Evolutionary conservation across 2,888 invertebrate species (phyloP).

Genomic region (Trachelus stipa): DNA sequence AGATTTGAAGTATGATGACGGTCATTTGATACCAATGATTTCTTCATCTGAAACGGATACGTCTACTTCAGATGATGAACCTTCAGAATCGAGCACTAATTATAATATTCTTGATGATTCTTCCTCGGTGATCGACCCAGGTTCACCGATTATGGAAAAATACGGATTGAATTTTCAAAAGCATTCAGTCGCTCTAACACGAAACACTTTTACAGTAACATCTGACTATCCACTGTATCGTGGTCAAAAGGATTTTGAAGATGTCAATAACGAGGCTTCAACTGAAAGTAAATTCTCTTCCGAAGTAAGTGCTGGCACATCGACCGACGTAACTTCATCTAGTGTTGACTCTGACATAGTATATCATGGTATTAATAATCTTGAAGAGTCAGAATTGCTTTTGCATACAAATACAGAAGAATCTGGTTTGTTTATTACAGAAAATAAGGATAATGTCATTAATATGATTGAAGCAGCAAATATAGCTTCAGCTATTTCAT

Average conservation of each 20-base stretch:
- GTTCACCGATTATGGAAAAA: conserved; percentile 19
- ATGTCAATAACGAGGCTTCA: background rate
- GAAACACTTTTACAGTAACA: background rate
- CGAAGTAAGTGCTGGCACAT: conserved; percentile 14
- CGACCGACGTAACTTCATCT: conserved; percentile 20
- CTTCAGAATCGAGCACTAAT: conserved; percentile 56
- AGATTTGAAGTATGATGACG: conserved; percentile 32
- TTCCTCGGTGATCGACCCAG: conserved; percentile 35
- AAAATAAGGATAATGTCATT: background rate
- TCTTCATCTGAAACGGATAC: conserved; percentile 59
- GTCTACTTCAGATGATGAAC: conserved; percentile 50
- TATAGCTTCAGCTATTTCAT: background rate
- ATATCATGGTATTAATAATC: background rate
- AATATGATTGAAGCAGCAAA: background rate
- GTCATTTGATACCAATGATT: conserved; percentile 49
- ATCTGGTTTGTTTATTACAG: background rate
- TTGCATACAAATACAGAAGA: background rate
- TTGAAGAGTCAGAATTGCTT: conserved; percentile 6
- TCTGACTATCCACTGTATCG: background rate
- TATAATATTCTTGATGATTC: conserved; percentile 58
- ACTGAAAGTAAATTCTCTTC: conserved; percentile 2
- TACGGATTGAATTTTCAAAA: background rate
- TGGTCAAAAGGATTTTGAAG: background rate
- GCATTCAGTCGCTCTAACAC: background rate
- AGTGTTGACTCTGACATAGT: conserved; percentile 12